phyloP scores from a whole-genome alignment of 2,888 invertebrate genomes.

The Orthonychiurus folsomi region DNA sequence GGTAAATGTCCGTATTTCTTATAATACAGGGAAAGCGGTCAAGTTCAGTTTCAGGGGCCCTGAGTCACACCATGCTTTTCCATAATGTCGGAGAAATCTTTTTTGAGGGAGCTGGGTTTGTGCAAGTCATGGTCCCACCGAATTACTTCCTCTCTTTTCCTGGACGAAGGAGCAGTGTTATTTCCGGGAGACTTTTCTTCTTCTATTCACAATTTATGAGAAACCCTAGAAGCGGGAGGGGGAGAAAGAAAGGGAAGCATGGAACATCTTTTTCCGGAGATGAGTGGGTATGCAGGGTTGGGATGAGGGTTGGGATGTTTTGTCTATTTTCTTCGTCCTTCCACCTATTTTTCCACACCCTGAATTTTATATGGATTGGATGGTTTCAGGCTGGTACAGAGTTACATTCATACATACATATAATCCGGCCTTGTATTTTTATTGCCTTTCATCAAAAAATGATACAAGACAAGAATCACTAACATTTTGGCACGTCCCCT shows the following conservation, averaged over 20 bases:
- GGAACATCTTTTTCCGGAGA: background rate
- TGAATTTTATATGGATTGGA: background rate
- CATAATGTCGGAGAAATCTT: background rate
- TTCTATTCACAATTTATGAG: background rate
- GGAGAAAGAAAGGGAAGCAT: background rate
- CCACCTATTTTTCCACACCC: background rate
- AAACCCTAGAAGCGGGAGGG: background rate
- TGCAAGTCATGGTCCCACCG: background rate
- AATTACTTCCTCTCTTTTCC: background rate
- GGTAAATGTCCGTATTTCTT: constrained; percentile 57
- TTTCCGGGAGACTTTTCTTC: background rate
- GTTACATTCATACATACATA: background rate
- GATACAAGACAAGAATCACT: constrained; percentile 32
- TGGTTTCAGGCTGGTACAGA: background rate
- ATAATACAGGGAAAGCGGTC: background rate
- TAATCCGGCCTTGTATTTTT: constrained; percentile 22
- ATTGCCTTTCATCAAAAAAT: constrained; percentile 34
- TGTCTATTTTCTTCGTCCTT: no score
- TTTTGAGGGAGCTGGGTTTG: background rate
- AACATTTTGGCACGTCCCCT: constrained; percentile 24
- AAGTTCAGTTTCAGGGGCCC: no score
- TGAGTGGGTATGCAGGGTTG: background rate
- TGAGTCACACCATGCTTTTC: no score
- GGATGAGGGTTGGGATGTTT: no score
- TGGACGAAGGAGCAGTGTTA: background rate